Base-by-base conservation (phyloP, 2,113 vertebrate genomes). In the Patagioenas fasciata region DNA sequence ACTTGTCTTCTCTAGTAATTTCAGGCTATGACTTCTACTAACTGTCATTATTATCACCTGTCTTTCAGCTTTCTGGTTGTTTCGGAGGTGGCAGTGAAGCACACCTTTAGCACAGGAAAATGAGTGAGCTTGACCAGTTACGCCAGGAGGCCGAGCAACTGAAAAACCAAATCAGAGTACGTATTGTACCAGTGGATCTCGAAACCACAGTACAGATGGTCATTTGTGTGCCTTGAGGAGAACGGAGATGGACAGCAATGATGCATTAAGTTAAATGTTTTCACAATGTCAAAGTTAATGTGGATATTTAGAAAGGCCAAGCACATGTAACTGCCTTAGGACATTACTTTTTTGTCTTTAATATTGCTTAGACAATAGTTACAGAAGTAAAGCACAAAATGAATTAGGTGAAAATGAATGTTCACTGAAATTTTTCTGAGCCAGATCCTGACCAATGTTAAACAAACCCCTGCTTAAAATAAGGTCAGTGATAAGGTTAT, bases 141-240 rank as follows among this genome's bases (percentile, higher is more conserved):
- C 99, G 99, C 98, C 99, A 99, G 98, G 99, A 99, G 99, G 99
- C 99, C 89, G 99, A 99, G 95, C 99, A 99, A 96, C 99, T 99
- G 96, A 99, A 99, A 98, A 99, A 99, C 98, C 99, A 99, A 97
- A 99, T 99, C 97, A 97, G 99, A 98, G 99, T 99, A 96, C 24
- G 99, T 99, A 81, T 67, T 42, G 18, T 54, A 13, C n/a, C 42
- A 12, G 9, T 6, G 31, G n/a, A 6, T 17, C 50, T 25, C n/a
- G 50, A n/a, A 13, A 24, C 38, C 64, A 7, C 26, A 9, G 3
- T 10, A 54, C 36, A 5, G 36, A 20, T 15, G 65, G 48, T 29
- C 18, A 19, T 15, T 58, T 34, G 15, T 34, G 32, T 5, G 25
- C 5, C 54, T 28, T 54, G 34, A 32, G 54, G 34, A 47, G 60